Conservation (phyloP, 1,140 invertebrate genomes). For the Drosophila orena region DNA sequence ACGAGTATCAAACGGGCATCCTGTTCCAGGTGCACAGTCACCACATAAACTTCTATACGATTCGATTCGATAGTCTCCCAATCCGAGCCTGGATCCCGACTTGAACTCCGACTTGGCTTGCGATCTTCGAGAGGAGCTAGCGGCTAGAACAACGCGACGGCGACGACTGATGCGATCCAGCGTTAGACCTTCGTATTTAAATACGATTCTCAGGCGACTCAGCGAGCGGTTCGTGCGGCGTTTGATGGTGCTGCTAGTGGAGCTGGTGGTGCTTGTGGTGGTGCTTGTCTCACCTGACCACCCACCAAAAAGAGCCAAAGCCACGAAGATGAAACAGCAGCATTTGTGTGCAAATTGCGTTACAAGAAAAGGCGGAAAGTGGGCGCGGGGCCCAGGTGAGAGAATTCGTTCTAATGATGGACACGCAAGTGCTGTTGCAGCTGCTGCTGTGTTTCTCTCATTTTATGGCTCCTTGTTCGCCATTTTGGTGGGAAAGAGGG, state of each 20-base stretch:
- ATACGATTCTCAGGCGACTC: constrained; percentile 81
- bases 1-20: constrained; percentile 44
- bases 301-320: constrained; percentile 68
- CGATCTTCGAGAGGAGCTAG: constrained; percentile 20
- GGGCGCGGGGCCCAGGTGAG: constrained; percentile 53
- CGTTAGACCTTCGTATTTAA: constrained; percentile 83
- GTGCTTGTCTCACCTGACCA: constrained; percentile 82
- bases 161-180: constrained; percentile 77
- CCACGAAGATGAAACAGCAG: constrained; percentile 76
- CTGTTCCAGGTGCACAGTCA: constrained; percentile 19
- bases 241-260: constrained; percentile 16
- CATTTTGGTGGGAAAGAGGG: background rate
- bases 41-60: constrained; percentile 1
- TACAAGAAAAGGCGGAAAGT: constrained; percentile 59
- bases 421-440: constrained; percentile 68
- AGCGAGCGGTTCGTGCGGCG: constrained; percentile 60
- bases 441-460: constrained; percentile 23
- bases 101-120: constrained; percentile 3
- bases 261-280: constrained; percentile 21
- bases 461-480: constrained; percentile 56
- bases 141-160: constrained; percentile 75
- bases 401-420: constrained; percentile 84
- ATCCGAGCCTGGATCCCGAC: constrained; percentile 18
- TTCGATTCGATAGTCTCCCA: background rate
- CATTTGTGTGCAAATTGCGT: constrained; percentile 83